Percentiles rank a stretch among this genome's conserved stretches.
Evolutionary conservation across 1,140 invertebrate genomes (phyloP).

Genomic region (Galendromus occidentalis): DNA sequence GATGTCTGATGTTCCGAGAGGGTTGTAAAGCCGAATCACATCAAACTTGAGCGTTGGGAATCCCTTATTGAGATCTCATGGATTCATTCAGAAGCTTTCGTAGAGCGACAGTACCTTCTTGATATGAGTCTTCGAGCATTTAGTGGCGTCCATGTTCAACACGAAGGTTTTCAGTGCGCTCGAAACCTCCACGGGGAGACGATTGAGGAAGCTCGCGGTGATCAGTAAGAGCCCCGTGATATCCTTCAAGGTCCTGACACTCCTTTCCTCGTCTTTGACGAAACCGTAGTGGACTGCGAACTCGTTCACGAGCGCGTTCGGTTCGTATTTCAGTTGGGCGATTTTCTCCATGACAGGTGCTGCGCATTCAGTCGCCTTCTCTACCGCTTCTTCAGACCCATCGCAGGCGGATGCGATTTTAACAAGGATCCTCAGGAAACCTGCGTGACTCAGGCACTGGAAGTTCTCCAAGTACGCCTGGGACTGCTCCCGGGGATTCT

Average conservation of each 20-base stretch:
- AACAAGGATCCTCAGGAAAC: neutral
- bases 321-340: neutral
- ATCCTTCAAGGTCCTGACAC: neutral
- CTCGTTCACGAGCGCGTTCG: neutral
- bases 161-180: constrained; percentile 1
- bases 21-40: no score
- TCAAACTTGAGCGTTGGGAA: no score
- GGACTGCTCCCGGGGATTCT: neutral
- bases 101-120: no score
- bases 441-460: neutral
- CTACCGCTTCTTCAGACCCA: neutral
- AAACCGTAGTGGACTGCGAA: constrained; percentile 5
- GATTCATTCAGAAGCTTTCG: no score
- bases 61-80: no score
- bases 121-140: neutral
- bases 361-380: neutral
- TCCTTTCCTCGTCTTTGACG: neutral
- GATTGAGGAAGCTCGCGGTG: neutral
- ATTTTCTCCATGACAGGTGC: neutral
- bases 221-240: neutral
- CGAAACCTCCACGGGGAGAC: neutral
- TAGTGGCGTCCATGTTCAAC: neutral
- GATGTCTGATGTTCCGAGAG: no score
- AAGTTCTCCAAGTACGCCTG: constrained; percentile 6
- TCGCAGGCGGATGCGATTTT: neutral